Base-by-base conservation (phyloP, 2,113 vertebrate species). In the Entelurus aequoreus region DNA sequence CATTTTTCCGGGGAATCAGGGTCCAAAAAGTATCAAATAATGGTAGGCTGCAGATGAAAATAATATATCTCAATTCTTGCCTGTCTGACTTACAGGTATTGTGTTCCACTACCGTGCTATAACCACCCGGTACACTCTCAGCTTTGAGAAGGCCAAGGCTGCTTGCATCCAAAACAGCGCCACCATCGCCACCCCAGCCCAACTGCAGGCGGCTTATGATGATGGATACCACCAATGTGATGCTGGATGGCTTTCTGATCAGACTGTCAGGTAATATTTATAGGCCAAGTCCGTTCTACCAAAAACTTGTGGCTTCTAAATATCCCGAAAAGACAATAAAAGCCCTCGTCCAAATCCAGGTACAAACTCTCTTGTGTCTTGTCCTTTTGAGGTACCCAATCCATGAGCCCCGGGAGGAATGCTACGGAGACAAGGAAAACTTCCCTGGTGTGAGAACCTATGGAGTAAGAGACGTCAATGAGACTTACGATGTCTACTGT, bases 81-180 rank as follows among this genome's bases (percentile, higher is more conserved):
- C 7, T 15, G 36, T 57, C 36, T 49, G 35, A 58, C 36, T 71
- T 6, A 47, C 82, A 99, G 96, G 96, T 21, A 82, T 98, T 0
- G 94, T 99, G 21, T 99, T 99, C 87, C 97, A 98, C 80, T 99
- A 98, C 85, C 91, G 97, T 76, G 94, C 95, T 60, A 96, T 97
- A 80, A 91, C 94, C 65, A 93, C 91, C 1, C 95, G 97, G 72
- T 99, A 99, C 80, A 96, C 93, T 7, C 83, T 99, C 74, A 93
- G 93, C 42, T 98, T 95, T 1, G 92, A 93, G 80, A 90, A 88
- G 64, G 97, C 97, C 5, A 94, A 97, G 80, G 89, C 92, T 53
- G 97, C 94, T 21, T 99, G 97, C 73, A 87, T 93, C 62, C 93
- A 94, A 76, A 98, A 95, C 88, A 92, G 93, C 0, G 95, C 94